Conservation (phyloP, 1,140 invertebrate genomes). For the Lepeophtheirus salmonis region DNA sequence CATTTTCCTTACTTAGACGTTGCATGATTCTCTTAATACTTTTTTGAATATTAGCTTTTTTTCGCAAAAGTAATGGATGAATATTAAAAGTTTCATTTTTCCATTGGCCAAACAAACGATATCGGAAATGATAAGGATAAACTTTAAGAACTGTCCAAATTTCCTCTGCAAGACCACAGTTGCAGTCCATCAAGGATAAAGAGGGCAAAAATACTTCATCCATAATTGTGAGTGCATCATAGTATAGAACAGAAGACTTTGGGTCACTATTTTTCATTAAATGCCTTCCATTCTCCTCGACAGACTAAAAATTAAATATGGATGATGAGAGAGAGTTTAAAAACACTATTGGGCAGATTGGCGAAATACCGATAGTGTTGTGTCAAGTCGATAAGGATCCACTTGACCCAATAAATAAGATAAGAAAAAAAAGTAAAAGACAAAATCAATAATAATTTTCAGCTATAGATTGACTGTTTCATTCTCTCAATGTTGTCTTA, state of each 20-base stretch:
- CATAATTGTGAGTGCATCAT: conserved; percentile 61
- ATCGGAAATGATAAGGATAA: conserved; percentile 77
- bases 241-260: conserved; percentile 36
- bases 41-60: conserved; percentile 63
- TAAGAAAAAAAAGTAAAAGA: too few species aligned
- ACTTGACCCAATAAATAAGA: too few species aligned
- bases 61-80: conserved; percentile 60
- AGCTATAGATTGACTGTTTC: too few species aligned
- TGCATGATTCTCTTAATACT: conserved; percentile 93
- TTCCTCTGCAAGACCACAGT: conserved; percentile 87
- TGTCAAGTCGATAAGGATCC: too few species aligned
- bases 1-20: conserved; percentile 91
- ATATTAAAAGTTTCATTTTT: conserved; percentile 65
- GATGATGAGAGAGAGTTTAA: too few species aligned
- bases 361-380: too few species aligned
- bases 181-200: conserved; percentile 72
- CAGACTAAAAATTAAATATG: neutral
- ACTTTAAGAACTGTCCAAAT: conserved; percentile 71
- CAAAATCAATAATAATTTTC: too few species aligned
- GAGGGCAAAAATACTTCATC: conserved; percentile 73
- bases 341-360: too few species aligned
- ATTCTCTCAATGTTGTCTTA: too few species aligned
- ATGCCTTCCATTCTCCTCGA: conserved; percentile 1
- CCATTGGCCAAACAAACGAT: conserved; percentile 46
- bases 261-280: neutral